Conservation (phyloP, 2,113 vertebrate genomes). For the Platanista minor region DNA sequence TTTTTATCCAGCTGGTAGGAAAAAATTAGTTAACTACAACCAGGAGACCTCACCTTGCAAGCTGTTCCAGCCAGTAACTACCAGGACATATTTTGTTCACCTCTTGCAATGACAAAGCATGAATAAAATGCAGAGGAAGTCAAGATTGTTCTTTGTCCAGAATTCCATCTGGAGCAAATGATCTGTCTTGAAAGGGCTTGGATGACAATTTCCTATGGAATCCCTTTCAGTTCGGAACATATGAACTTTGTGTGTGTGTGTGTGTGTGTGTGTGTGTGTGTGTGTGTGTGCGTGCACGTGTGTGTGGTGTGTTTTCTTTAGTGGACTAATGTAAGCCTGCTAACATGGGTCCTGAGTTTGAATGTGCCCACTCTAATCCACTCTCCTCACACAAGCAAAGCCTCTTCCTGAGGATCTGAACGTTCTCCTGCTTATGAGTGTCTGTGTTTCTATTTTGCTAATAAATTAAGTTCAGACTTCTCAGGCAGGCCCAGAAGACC, state of each 20-base stretch:
- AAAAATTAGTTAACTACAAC: background rate
- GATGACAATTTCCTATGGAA: background rate
- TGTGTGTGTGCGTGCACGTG: background rate
- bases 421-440: background rate
- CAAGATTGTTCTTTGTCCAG: background rate
- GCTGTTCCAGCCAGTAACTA: background rate
- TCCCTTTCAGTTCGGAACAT: background rate
- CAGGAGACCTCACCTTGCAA: background rate
- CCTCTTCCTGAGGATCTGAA: background rate
- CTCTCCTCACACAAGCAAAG: background rate
- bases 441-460: background rate
- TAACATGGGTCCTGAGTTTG: background rate
- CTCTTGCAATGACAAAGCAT: background rate
- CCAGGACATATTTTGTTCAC: background rate
- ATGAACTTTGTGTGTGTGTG: background rate
- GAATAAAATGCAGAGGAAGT: slow-evolving; percentile 23
- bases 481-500: background rate
- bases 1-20: background rate
- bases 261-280: background rate
- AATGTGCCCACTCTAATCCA: background rate
- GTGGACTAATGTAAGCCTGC: background rate
- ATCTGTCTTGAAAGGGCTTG: background rate
- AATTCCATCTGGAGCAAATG: background rate
- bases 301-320: background rate
- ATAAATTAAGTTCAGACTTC: background rate